Conservation (phyloP, 2,888 invertebrate species). For the Lasioglossum marginatum region DNA sequence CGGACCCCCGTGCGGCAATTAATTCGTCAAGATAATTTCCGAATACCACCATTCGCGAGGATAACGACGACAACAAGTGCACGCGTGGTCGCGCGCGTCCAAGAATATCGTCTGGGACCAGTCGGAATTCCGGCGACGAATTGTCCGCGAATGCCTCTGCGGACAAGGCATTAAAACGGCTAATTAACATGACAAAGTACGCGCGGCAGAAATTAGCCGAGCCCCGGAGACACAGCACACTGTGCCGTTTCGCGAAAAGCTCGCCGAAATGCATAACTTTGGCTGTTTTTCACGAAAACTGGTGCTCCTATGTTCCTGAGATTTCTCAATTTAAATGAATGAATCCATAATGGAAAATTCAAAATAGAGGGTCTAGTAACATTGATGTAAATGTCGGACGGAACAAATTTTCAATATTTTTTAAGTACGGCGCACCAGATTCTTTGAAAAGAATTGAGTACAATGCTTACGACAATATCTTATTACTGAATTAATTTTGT, state of each 20-base stretch:
- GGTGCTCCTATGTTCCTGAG: not conserved
- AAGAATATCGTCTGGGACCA: constrained; percentile 26
- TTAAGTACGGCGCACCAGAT: not conserved
- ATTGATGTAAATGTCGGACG: not conserved
- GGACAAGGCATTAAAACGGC: constrained; percentile 64
- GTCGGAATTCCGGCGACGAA: constrained; percentile 39
- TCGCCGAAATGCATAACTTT: not conserved
- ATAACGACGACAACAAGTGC: not conserved
- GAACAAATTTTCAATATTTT: not conserved
- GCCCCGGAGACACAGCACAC: constrained; percentile 6
- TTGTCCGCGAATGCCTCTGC: constrained; percentile 45
- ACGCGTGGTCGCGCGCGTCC: not conserved
- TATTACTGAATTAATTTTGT: not conserved
- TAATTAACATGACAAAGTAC: constrained; percentile 68
- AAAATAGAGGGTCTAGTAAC: not conserved
- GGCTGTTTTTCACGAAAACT: not conserved
- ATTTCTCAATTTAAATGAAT: not conserved
- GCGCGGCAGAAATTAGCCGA: constrained; percentile 57
- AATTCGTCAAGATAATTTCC: constrained; percentile 6
- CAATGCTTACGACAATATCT: not conserved
- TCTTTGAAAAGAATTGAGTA: not conserved
- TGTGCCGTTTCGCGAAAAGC: not conserved
- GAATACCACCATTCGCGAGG: not conserved
- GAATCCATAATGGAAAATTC: not conserved
- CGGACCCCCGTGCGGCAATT: not conserved